Evolutionary conservation across 1,140 invertebrate genomes (phyloP), one percentile per base, ranked within the genome.

Genomic region (Cardiocondyla obscurior): DNA sequence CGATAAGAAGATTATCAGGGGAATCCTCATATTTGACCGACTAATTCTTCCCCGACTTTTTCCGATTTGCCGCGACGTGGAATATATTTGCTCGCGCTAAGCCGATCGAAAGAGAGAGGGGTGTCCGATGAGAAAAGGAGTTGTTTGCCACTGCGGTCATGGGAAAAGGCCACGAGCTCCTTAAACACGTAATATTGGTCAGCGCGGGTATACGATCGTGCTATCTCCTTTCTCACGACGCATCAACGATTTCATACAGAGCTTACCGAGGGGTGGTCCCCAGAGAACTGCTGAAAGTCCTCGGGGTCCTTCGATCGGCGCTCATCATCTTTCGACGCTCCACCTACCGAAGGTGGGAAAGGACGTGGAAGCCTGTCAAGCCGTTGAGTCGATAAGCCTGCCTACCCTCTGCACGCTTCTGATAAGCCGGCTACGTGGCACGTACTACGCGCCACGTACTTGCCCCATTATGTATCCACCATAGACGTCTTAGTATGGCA

Each of bases 341-440:
- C 46, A 51, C 39, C 62, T 83, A 81, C 51, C 28, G 36, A 69
- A 51, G 60, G 46, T 51, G 42, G 77, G 42, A 77, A 58, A 76
- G 67, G 57, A 82, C 82, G 70, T 49, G 30, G 76, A 81, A 87
- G 60, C 76, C 83, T 85, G 85, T 87, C 85, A 76, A 87, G 74
- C 62, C 60, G 72, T 53, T 53, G 84, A 89, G 88, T 90, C 89
- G 90, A 90, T 90, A 90, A 91, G 90, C 88, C 88, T 69, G 74
- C 79, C 88, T 69, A 79, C 74, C 85, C 84, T 81, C 90, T 90
- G 90, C 83, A 83, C 89, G 81, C 77, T 85, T 36, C 84, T 84
- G 90, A 91, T 91, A 91, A 91, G 90, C 88, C 69, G 30, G 82
- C 62, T 64, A 86, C 67, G 74, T 81, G 46, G 44, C 42, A 16